Evolutionary conservation across 1,140 invertebrate genomes (phyloP).

Genomic region (Episyrphus balteatus): DNA sequence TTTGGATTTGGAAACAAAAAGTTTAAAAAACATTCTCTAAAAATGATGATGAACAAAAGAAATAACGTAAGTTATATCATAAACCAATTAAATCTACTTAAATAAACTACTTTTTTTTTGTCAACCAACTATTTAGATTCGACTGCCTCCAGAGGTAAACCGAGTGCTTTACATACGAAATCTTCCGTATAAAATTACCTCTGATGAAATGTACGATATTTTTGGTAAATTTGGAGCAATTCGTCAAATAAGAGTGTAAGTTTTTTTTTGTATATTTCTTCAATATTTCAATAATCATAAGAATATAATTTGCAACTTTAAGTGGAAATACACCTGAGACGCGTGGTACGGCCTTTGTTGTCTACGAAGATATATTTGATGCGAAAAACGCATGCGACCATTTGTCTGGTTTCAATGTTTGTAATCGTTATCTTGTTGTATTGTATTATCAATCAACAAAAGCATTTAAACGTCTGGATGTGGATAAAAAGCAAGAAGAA

Average conservation of each 20-base stretch:
- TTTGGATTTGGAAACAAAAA: no score
- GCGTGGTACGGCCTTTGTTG: conserved; percentile 96
- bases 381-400: conserved; percentile 99
- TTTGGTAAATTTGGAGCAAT: conserved; percentile 99
- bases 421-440: conserved; percentile 95
- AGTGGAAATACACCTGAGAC: conserved; percentile 96
- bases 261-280: conserved; percentile 22
- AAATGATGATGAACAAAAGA: conserved; percentile 26
- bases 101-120: conserved; percentile 4
- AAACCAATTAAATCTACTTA: conserved; percentile 5
- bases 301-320: conserved; percentile 3
- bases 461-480: conserved; percentile 92
- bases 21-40: no score
- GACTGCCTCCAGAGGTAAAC: conserved; percentile 97
- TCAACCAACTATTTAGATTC: conserved; percentile 71
- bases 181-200: conserved; percentile 97
- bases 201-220: conserved; percentile 99
- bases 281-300: no score
- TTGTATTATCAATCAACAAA: conserved; percentile 92
- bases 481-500: conserved; percentile 95
- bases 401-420: conserved; percentile 97
- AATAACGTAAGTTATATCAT: conserved; percentile 28
- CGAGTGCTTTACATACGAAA: conserved; percentile 94
- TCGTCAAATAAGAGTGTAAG: conserved; percentile 94
- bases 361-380: conserved; percentile 99